A percentile compares a stretch with the other conserved stretches of the same genome.
These are phyloP conservation scores for Lepidostoma basale DNA, from an alignment of 1,140 invertebrate species.

Conservation along the genomic window DNA sequence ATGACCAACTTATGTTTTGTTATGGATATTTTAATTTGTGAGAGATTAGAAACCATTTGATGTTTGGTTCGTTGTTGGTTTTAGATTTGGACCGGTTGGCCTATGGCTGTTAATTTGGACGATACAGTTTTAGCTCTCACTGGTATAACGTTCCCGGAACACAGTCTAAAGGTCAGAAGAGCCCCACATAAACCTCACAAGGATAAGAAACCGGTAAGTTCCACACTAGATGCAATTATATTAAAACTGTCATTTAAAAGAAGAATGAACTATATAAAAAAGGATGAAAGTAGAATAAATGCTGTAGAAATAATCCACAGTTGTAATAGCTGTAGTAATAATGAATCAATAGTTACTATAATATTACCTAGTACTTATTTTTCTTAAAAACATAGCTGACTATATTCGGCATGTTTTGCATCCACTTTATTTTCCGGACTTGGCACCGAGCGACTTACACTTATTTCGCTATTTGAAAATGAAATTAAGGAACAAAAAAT, in stretches of 20 bases:
- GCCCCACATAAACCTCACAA: conserved; percentile 54
- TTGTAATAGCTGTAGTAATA: too few species aligned
- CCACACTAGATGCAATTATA: background rate
- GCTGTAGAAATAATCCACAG: too few species aligned
- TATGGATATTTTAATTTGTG: background rate
- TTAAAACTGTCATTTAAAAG: background rate
- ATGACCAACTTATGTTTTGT: background rate
- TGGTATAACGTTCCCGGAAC: conserved; percentile 72
- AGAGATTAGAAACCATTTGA: background rate
- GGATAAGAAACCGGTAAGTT: conserved; percentile 63
- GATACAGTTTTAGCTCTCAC: conserved; percentile 71
- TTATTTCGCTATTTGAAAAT: too few species aligned
- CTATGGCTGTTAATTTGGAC: conserved; percentile 57
- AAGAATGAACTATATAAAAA: too few species aligned
- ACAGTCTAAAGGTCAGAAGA: conserved; percentile 67
- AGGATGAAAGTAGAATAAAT: too few species aligned
- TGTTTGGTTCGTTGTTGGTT: conserved; percentile 22
- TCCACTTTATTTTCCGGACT: too few species aligned
- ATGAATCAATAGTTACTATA: too few species aligned
- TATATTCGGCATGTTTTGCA: too few species aligned
- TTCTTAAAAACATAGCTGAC: too few species aligned
- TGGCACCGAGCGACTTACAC: too few species aligned
- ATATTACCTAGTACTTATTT: too few species aligned
- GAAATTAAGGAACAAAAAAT: too few species aligned
- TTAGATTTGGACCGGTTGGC: conserved; percentile 66